These are phyloP conservation scores for Apus apus DNA, from an alignment of 2,113 vertebrate genomes.

Conservation along the genomic window DNA sequence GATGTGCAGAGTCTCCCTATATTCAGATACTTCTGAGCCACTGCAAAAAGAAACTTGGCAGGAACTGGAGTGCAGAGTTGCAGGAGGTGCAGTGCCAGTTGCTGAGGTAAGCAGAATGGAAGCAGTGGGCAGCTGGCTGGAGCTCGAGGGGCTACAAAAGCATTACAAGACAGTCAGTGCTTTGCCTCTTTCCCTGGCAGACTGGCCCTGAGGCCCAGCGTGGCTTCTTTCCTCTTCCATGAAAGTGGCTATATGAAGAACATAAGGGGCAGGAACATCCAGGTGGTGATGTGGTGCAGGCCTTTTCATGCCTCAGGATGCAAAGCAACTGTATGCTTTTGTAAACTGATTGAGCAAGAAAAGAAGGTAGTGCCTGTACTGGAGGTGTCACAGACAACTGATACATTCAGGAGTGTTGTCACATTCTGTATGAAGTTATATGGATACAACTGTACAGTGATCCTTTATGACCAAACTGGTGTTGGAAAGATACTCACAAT, in stretches of 20 bases:
- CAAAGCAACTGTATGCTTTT: conserved; percentile 77
- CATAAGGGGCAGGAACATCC: conserved; percentile 84
- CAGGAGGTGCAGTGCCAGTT: neutral
- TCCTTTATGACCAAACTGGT: conserved; percentile 89
- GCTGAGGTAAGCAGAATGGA: neutral
- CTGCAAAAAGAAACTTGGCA: neutral
- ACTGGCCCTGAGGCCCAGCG: neutral
- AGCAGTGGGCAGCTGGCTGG: too few species aligned
- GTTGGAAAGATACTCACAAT: conserved; percentile 91
- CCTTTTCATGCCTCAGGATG: conserved; percentile 83
- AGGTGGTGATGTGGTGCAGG: conserved; percentile 88
- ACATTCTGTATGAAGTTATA: conserved; percentile 89
- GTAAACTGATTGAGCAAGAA: conserved; percentile 81
- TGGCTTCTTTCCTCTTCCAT: conserved; percentile 53
- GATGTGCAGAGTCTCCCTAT: neutral
- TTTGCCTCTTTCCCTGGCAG: neutral
- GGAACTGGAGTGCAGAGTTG: neutral
- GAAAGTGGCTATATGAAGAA: conserved; percentile 77
- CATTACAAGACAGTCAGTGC: too few species aligned
- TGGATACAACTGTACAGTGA: conserved; percentile 89
- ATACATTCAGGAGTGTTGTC: conserved; percentile 83
- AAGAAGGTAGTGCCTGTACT: conserved; percentile 81
- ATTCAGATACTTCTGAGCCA: neutral
- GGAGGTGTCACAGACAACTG: conserved; percentile 82
- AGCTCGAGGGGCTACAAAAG: too few species aligned